phyloP scores from a whole-genome alignment of 2,113 vertebrate genomes.

The Solea senegalensis region DNA sequence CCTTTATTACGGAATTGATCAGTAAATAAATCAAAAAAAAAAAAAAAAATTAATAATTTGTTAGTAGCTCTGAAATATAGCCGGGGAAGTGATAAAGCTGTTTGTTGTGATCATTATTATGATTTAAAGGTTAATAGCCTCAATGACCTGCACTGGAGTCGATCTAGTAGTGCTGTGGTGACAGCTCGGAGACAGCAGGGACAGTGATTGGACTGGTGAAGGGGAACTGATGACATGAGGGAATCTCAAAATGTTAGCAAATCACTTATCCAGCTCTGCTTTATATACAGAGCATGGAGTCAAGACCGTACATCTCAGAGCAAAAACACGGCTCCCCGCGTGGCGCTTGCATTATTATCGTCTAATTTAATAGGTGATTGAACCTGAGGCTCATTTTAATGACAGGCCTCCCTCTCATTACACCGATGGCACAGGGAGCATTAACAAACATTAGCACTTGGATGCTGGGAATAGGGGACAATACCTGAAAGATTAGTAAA shows the following conservation, averaged over 20 bases:
- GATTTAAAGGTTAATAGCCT: conserved; percentile 24
- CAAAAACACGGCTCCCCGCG: conserved; percentile 23
- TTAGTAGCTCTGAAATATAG: neutral
- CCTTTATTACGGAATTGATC: neutral
- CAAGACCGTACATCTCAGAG: conserved; percentile 12
- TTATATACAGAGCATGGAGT: conserved; percentile 4
- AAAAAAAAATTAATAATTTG: neutral
- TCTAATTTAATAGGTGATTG: conserved; percentile 67
- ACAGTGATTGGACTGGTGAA: conserved; percentile 27
- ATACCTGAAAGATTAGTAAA: conserved; percentile 57
- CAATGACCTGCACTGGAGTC: conserved; percentile 26
- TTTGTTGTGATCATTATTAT: conserved; percentile 26
- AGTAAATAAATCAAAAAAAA: neutral
- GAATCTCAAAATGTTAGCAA: conserved; percentile 46
- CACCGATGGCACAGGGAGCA: conserved; percentile 33
- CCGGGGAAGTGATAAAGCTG: neutral
- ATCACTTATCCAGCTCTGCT: conserved; percentile 38
- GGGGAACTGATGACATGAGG: conserved; percentile 44
- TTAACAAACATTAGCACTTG: conserved; percentile 52
- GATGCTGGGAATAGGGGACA: conserved; percentile 36
- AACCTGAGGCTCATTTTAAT: conserved; percentile 52
- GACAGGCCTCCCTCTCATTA: conserved; percentile 55
- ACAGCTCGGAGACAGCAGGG: conserved; percentile 40
- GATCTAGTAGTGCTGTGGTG: conserved; percentile 19
- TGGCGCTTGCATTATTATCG: conserved; percentile 52